phyloP scores from a whole-genome alignment of 2,113 vertebrate species.

The Megalops atlanticus region DNA sequence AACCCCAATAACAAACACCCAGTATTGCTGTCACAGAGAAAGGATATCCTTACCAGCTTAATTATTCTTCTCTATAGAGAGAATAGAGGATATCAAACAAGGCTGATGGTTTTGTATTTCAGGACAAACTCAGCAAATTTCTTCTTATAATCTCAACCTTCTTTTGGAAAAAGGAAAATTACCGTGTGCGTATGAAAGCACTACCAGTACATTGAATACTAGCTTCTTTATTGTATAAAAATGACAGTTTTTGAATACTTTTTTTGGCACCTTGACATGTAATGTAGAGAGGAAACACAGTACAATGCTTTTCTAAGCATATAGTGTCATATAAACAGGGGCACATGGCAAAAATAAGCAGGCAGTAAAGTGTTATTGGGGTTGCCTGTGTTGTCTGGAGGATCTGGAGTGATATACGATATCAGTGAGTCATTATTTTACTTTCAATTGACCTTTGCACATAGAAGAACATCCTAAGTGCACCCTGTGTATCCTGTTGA shows the following conservation, averaged over 20 bases:
- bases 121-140: neutral
- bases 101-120: neutral
- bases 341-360: neutral
- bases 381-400: neutral
- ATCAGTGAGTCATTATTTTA: conserved; percentile 37
- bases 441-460: conserved; percentile 34
- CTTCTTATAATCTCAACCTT: too few relatives aligned
- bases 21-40: neutral
- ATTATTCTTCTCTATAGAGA: neutral
- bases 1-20: neutral
- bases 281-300: too few relatives aligned
- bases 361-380: neutral
- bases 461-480: neutral
- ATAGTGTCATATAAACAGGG: neutral
- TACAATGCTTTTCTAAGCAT: neutral
- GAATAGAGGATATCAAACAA: neutral
- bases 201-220: too few relatives aligned
- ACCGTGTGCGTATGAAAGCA: too few relatives aligned
- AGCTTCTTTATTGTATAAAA: too few relatives aligned
- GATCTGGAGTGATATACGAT: conserved; percentile 29
- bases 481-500: neutral
- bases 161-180: too few relatives aligned
- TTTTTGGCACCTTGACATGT: too few relatives aligned
- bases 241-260: too few relatives aligned
- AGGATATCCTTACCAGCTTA: neutral